Conservation (phyloP, 2,888 invertebrate genomes). For the Trissolcus brochymenae region DNA sequence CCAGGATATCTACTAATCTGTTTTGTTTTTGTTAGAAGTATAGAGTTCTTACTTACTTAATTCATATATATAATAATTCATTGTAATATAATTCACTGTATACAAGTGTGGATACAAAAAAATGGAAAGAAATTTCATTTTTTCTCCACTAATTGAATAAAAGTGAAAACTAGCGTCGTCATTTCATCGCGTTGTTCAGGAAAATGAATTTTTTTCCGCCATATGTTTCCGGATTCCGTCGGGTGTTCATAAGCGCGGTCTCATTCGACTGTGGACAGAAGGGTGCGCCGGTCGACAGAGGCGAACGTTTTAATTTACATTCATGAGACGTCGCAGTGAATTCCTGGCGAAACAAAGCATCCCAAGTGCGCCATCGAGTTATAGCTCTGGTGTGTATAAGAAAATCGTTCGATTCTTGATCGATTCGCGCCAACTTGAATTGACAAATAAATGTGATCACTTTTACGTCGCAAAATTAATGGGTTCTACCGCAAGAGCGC, state of each 20-base stretch:
- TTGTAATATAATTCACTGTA: too few species aligned
- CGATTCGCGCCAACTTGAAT: slow-evolving; percentile 62
- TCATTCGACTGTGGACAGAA: slow-evolving; percentile 48
- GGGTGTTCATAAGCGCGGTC: slow-evolving; percentile 51
- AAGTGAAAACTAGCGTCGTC: slow-evolving; percentile 24
- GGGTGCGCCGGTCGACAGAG: slow-evolving; percentile 47
- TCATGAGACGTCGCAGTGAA: slow-evolving; percentile 70
- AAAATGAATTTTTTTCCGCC: slow-evolving; percentile 50
- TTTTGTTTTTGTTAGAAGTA: too few species aligned
- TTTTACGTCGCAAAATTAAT: slow-evolving; percentile 57
- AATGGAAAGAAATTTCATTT: too few species aligned
- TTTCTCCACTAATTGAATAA: not conserved
- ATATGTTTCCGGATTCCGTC: slow-evolving; percentile 50
- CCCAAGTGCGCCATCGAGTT: slow-evolving; percentile 65
- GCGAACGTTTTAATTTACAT: slow-evolving; percentile 74
- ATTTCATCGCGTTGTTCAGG: slow-evolving; percentile 30
- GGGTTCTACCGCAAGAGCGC: slow-evolving; percentile 20
- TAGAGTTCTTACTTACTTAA: too few species aligned
- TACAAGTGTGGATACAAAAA: too few species aligned
- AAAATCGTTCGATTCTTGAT: slow-evolving; percentile 69
- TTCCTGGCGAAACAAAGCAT: slow-evolving; percentile 69
- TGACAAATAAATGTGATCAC: slow-evolving; percentile 61
- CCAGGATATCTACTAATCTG: too few species aligned
- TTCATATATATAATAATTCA: too few species aligned
- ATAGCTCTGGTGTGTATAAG: slow-evolving; percentile 58